Base-by-base conservation (phyloP, 2,888 invertebrate genomes). In the Dinocampus coccinellae region DNA sequence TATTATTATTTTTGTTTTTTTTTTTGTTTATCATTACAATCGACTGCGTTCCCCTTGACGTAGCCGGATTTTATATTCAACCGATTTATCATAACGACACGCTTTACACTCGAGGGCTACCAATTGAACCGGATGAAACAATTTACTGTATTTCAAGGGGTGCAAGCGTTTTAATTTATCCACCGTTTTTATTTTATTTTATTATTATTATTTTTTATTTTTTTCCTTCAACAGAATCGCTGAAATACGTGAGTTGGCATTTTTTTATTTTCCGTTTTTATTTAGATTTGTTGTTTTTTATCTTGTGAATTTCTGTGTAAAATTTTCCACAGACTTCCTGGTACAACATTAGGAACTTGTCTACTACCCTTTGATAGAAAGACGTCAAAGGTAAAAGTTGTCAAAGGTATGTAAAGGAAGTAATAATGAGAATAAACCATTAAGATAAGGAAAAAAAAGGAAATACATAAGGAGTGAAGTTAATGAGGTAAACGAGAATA, bases 81-180 rank as follows among this genome's bases (percentile, higher is more conserved):
- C 42, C 74, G 76, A 77, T 79, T 78, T 79, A 78, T 78, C 75
- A 77, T 76, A 70, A 75, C 73, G 73, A 75, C 70, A 69, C 73
- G 68, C 61, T 57, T 55, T 69, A 61, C 55, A 68, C 70, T 73
- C 74, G 78, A 78, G 82, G 83, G 81, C 82, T 81, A 63, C 78
- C 80, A 84, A 84, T 84, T 85, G 82, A 84, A 82, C 85, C 85
- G 85, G 84, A 85, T 80, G 83, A 80, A 83, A 84, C 84, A 84
- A 81, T 84, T 85, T 83, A 82, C 78, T 75, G 76, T 80, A 79
- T 82, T 84, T 82, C 82, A 82, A 84, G 81, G 81, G 81, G 79
- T 79, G 80, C 82, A 84, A 82, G 84, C 85, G 81, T 83, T 84
- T 85, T 81, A 84, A 85, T 85, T 84, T 83, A 83, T 79, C 16